Evolutionary conservation across 2,113 vertebrate genomes (phyloP).

Genomic region (Pelecanoides urinatrix): DNA sequence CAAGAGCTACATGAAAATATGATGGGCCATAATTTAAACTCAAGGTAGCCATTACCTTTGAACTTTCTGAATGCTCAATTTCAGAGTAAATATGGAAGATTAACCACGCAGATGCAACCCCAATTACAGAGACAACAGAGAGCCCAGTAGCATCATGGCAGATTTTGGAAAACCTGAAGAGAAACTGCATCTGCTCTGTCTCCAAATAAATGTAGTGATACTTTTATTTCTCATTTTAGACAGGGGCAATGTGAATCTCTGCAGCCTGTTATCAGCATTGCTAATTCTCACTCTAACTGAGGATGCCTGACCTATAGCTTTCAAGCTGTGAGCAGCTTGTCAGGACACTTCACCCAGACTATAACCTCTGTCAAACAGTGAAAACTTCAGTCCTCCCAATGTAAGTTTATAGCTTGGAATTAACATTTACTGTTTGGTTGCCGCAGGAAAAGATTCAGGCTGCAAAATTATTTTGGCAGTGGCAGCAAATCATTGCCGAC

Average conservation of each 20-base stretch:
- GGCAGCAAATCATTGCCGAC: not conserved
- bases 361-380: not conserved
- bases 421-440: not conserved
- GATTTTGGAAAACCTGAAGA: not conserved
- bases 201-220: not conserved
- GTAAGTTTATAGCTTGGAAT: not conserved
- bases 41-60: not conserved
- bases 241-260: not conserved
- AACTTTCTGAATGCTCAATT: not conserved
- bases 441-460: not conserved
- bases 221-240: not conserved
- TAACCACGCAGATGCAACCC: not conserved
- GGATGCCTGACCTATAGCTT: not conserved
- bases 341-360: not conserved
- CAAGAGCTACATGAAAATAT: not conserved
- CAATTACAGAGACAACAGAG: not conserved
- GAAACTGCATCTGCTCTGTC: not conserved
- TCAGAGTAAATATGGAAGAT: not conserved
- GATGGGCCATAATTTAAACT: not conserved
- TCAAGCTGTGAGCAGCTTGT: not conserved
- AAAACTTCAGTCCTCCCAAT: not conserved
- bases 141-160: not conserved
- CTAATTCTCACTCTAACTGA: not conserved
- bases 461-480: not conserved
- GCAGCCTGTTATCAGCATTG: not conserved